Evolutionary conservation across 2,888 invertebrate species (phyloP), one percentile per base, ranked within the genome.

Genomic region (Orchestes rusci): DNA sequence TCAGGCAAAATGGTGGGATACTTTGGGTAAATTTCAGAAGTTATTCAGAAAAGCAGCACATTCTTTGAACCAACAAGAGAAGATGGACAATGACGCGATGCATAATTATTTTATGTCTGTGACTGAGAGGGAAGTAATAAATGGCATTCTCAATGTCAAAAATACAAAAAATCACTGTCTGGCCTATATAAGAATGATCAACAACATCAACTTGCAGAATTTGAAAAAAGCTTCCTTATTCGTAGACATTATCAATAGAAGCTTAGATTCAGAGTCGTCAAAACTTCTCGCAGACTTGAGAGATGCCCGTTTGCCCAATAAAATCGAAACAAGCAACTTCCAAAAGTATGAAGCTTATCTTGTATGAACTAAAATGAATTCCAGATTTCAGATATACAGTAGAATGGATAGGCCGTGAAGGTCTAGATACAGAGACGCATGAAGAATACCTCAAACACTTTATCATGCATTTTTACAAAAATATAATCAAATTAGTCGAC

Each of bases 71-170:
- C 83, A 85, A 39, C 74, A 81, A 53, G 89, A 86, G 4, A 87
- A 87, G 67, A 84, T 97, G 62, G 87, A 88, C 59, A 83, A 89
- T 56, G 94, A 95, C 40, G 83, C 85, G 1, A 93, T 90, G 82
- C 97, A 97, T 62, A 96, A 94, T 68, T 97, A 96, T 65, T 96
- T 94, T 63, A 97, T 97, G 96, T 95, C 96, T 45, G 95, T 97
- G 16, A 99, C 97, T 2, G 97, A 97, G 72, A 75, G 96, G 32
- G 97, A 99, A 72, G 94, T 99, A 0, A 94, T 95, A 56, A 92
- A 95, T 60, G 97, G 97, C 0, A 77, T 97, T 3, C 69, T 99
- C 13, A 88, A 85, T 60, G 94, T 95, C 0, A 88, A 87, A 62
- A 92, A 95, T 62, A 93, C 92, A 0, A 89, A 91, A 65, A 94